Conservation (phyloP, 2,888 invertebrate genomes). For the Lissonota sp. region DNA sequence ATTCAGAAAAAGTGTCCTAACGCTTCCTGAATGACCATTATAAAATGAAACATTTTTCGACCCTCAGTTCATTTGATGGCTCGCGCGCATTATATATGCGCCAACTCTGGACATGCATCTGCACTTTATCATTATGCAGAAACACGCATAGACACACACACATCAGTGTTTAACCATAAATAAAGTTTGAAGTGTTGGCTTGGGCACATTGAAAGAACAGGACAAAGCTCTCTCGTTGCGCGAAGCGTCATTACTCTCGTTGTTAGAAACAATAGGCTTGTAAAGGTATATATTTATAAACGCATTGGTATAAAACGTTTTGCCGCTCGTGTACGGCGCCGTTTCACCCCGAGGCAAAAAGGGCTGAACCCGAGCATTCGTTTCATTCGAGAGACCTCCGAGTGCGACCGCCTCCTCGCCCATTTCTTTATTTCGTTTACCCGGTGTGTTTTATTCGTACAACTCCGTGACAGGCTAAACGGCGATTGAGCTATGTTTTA, state of each 20-base stretch:
- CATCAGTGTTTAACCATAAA: neutral
- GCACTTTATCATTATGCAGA: too few species aligned
- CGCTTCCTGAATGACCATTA: too few species aligned
- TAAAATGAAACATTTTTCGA: too few species aligned
- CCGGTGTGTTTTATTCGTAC: slow-evolving; percentile 34
- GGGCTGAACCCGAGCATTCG: slow-evolving; percentile 55
- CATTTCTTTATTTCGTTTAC: slow-evolving; percentile 42
- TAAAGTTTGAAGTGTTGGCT: slow-evolving; percentile 29
- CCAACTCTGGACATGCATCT: too few species aligned
- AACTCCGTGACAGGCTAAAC: slow-evolving; percentile 64
- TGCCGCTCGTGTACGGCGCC: slow-evolving; percentile 33
- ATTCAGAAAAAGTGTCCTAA: too few species aligned
- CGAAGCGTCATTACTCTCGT: slow-evolving; percentile 56
- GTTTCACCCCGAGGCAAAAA: slow-evolving; percentile 59
- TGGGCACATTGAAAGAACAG: slow-evolving; percentile 37
- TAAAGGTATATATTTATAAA: slow-evolving; percentile 52
- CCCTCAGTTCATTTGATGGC: too few species aligned
- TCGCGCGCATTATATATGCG: too few species aligned
- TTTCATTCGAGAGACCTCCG: slow-evolving; percentile 31
- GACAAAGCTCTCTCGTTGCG: slow-evolving; percentile 55
- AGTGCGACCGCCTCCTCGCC: slow-evolving; percentile 3
- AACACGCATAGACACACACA: too few species aligned
- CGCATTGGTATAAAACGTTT: slow-evolving; percentile 44
- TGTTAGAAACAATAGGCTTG: slow-evolving; percentile 66
- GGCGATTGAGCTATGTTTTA: slow-evolving; percentile 66